phyloP scores from a whole-genome alignment of 64 coral and sea anemone species.

The Acropora yongei region DNA sequence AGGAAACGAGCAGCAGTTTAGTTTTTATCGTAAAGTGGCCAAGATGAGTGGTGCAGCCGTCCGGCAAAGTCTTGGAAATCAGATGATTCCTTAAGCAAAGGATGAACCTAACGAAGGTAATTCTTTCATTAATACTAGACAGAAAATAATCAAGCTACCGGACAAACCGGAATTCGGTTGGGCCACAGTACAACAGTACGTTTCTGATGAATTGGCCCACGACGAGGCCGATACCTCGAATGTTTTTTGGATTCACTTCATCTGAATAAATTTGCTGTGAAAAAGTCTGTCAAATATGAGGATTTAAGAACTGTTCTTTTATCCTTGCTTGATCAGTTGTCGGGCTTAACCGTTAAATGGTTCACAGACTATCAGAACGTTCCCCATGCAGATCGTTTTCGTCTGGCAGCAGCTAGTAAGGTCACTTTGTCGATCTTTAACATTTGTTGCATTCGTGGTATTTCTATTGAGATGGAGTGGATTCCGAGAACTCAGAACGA shows the following conservation, averaged over 20 bases:
- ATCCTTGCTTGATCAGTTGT: neutral
- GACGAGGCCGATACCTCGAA: neutral
- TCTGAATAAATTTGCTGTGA: neutral
- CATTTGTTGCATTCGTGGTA: no score
- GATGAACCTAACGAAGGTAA: slow-evolving; percentile 9
- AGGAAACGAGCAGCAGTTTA: slow-evolving; percentile 28
- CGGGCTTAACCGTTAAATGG: neutral
- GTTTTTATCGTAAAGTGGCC: neutral
- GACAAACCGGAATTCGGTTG: neutral
- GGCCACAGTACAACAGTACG: neutral
- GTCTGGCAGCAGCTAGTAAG: no score
- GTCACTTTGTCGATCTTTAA: no score
- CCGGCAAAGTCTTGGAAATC: slow-evolving; percentile 4
- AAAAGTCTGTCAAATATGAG: slow-evolving; percentile 13
- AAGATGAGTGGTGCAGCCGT: neutral
- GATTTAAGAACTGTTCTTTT: neutral
- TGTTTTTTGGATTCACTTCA: neutral
- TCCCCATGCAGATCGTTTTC: no score
- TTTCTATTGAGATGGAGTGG: no score
- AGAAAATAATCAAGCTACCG: neutral
- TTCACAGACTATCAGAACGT: slow-evolving; percentile 5
- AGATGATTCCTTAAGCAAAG: neutral
- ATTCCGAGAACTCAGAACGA: no score
- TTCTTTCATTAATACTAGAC: neutral
- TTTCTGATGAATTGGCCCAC: neutral